Evolutionary conservation across 2,888 invertebrate genomes (phyloP), one percentile per base, ranked within the genome.

Genomic region (Dryomyza anilis): DNA sequence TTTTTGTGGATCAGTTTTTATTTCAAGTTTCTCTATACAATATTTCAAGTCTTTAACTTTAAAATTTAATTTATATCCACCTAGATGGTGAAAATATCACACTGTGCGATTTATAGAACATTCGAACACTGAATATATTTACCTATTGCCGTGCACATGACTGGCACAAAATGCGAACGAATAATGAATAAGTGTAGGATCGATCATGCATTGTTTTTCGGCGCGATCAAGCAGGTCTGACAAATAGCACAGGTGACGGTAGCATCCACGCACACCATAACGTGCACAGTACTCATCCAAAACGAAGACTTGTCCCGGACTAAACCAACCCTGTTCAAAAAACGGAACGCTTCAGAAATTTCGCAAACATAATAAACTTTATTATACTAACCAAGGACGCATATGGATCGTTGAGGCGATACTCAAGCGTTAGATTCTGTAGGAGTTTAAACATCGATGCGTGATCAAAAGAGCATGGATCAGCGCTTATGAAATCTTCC

Each of bases 161-260:
- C 95, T 97, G 62, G 98, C 98, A 85, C 99, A 99, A 86, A 98
- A 99, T 52, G 98, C 98, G 85, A 98, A 99, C 78, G 97, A 96
- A 85, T 95, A 99, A 85, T 99, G 98, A 82, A 99, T 96, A 68
- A 99, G 87, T 1, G 97, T 98, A 0, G 99, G 99, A 85, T 99
- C 99, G 69, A 99, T 96, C 87, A 98, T 95, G 74, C 94, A 88
- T 46, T 92, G 92, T 76, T 95, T 94, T 83, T 98, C 97, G 0
- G 97, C 96, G 69, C 95, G 89, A 81, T 97, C 96, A 73, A 99
- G 86, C 56, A 99, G 88, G 83, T 99, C 98, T 69, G 92, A 92
- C 67, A 99, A 88, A 84, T 98, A 98, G 83, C 95, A 95, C 56
- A 99, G 88, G 84, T 99, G 98, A 59, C 99, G 90, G 84, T 91